phyloP scores from a whole-genome alignment of 2,113 vertebrate genomes.

The Tachycineta bicolor region DNA sequence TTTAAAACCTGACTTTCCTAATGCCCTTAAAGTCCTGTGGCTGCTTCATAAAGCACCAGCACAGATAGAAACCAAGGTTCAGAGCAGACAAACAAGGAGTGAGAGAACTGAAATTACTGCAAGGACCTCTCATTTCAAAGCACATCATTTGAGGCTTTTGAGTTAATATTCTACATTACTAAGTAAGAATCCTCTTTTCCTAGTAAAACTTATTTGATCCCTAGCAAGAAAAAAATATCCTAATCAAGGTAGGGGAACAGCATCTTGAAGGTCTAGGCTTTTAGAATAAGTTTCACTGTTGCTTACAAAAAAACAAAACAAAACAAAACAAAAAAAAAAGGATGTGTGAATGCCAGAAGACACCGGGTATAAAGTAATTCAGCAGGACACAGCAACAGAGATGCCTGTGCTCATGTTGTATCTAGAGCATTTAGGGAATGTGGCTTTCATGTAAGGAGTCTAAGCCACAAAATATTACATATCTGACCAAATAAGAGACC shows the following conservation, averaged over 20 bases:
- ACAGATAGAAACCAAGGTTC: neutral
- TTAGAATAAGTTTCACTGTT: neutral
- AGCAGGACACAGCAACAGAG: neutral
- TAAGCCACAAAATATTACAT: neutral
- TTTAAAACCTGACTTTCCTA: neutral
- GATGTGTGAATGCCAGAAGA: neutral
- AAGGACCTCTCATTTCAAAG: neutral
- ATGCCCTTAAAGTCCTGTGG: neutral
- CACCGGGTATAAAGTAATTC: neutral
- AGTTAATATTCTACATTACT: neutral
- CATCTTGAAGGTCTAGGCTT: neutral
- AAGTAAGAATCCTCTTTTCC: neutral
- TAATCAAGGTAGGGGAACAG: neutral
- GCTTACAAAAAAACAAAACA: neutral
- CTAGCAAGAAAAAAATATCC: neutral
- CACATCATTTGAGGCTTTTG: neutral
- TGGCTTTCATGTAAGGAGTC: neutral
- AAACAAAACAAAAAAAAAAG: neutral
- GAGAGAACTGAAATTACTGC: neutral
- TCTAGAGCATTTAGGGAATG: neutral
- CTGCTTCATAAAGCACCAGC: neutral
- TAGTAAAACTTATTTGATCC: neutral
- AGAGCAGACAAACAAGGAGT: neutral
- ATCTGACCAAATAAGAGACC: neutral
- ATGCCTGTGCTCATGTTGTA: neutral